A percentile compares a stretch with the other conserved stretches of the same genome.
These are phyloP conservation scores for Spheniscus humboldti DNA, from an alignment of 2,797 vertebrate species.

Conservation along the genomic window DNA sequence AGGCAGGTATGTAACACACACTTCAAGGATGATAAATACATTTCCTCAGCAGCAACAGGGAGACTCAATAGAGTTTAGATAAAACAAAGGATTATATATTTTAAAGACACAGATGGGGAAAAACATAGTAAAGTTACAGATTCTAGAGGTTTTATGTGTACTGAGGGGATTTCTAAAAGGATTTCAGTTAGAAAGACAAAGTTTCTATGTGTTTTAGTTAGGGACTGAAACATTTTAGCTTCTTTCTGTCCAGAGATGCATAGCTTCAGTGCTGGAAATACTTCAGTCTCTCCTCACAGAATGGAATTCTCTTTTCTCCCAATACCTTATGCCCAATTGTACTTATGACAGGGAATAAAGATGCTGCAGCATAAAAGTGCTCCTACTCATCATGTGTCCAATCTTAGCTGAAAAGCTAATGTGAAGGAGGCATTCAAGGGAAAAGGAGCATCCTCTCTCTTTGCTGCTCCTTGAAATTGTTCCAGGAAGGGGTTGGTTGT, in stretches of 20 bases:
- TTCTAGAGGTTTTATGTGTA: not conserved
- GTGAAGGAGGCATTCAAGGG: not conserved
- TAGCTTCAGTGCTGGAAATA: not conserved
- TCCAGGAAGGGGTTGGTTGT: not conserved
- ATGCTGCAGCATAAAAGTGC: not conserved
- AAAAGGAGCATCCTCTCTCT: not conserved
- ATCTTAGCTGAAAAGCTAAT: not conserved
- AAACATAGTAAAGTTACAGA: not conserved
- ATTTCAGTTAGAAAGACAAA: not conserved
- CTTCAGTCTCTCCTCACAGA: not conserved
- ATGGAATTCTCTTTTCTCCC: not conserved
- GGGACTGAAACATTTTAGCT: not conserved
- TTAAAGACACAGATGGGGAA: not conserved
- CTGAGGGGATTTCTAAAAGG: not conserved
- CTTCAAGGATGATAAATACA: constrained; percentile 9
- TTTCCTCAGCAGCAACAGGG: not conserved
- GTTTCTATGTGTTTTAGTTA: not conserved
- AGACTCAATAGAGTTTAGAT: not conserved
- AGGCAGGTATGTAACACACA: not conserved
- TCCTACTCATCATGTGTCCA: not conserved
- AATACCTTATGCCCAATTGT: not conserved
- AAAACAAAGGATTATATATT: not conserved
- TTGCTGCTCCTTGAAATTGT: not conserved
- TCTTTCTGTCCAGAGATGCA: not conserved
- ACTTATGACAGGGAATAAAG: not conserved